phyloP scores from a whole-genome alignment of 2,113 vertebrate genomes.

The Panthera leo region DNA sequence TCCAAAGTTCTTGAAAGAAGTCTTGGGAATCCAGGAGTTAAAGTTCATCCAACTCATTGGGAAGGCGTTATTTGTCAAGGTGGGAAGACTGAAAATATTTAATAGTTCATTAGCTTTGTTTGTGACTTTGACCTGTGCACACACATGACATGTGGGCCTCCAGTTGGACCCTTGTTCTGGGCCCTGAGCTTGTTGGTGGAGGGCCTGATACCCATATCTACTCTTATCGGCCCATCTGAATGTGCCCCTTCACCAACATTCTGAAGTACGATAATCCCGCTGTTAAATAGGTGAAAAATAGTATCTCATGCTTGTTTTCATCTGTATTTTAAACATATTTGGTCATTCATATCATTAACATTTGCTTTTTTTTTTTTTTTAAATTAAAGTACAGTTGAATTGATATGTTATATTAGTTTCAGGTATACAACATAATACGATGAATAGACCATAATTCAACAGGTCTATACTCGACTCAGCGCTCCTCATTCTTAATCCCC shows the following conservation, averaged over 20 bases:
- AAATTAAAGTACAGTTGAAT: not conserved
- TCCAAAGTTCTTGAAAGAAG: not conserved
- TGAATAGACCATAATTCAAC: not conserved
- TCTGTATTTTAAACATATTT: not conserved
- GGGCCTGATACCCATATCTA: not conserved
- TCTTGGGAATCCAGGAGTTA: not conserved
- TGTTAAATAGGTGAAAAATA: not conserved
- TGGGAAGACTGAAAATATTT: not conserved
- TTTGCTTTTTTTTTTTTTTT: no score
- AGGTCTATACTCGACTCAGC: not conserved
- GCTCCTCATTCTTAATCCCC: not conserved
- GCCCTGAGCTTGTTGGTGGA: not conserved
- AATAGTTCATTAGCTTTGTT: not conserved
- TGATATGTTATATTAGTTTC: not conserved
- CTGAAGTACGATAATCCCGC: not conserved
- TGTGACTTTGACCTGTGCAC: not conserved
- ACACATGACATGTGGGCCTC: no score
- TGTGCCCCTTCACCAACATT: not conserved
- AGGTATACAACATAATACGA: not conserved
- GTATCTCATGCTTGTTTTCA: not conserved
- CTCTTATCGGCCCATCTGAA: not conserved
- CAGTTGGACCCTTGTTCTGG: not conserved
- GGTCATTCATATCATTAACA: not conserved
- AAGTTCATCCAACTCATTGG: not conserved
- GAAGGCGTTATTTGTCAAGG: not conserved